A percentile compares a stretch with the other conserved stretches of the same genome.
These are phyloP conservation scores for Cheilosia grossa DNA, from an alignment of 2,888 invertebrate genomes.

Conservation along the genomic window DNA sequence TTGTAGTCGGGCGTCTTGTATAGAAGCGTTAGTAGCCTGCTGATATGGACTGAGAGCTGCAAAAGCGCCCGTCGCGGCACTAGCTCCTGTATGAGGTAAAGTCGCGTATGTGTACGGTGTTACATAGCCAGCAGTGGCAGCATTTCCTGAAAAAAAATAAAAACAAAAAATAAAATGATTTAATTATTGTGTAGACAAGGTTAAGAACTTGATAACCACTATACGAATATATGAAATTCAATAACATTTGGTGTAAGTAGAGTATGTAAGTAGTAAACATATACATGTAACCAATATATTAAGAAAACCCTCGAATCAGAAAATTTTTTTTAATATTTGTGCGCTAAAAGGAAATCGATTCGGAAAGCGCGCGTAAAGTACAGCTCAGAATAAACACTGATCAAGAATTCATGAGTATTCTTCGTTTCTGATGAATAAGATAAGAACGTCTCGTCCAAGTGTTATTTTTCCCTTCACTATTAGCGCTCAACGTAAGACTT, in stretches of 20 bases:
- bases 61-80: constrained; percentile 61
- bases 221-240: neutral
- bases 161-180: neutral
- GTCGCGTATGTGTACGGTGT: constrained; percentile 70
- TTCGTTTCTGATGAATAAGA: no score
- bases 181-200: neutral
- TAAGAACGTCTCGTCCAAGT: no score
- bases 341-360: no score
- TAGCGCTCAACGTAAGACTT: no score
- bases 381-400: no score
- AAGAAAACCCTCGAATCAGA: no score
- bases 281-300: no score
- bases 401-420: no score
- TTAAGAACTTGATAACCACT: neutral
- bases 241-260: neutral
- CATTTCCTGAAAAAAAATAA: constrained; percentile 63
- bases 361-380: no score
- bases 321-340: no score
- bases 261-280: neutral
- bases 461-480: no score
- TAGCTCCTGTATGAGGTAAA: constrained; percentile 63
- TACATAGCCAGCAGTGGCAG: constrained; percentile 67
- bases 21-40: constrained; percentile 67
- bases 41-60: constrained; percentile 66
- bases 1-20: constrained; percentile 70